Evolutionary conservation across 2,888 invertebrate species (phyloP).

Genomic region (Parnassius orleans): DNA sequence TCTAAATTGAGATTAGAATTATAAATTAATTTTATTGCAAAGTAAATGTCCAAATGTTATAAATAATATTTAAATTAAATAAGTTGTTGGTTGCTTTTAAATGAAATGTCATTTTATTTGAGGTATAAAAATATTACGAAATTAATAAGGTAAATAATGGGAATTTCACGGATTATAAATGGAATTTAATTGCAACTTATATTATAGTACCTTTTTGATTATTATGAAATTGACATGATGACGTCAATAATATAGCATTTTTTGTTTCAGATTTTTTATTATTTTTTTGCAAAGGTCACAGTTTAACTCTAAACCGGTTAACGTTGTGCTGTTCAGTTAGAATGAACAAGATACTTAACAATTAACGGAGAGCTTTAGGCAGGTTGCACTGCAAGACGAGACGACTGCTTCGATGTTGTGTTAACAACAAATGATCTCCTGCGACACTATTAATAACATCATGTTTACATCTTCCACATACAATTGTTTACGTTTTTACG

Average conservation of each 20-base stretch:
- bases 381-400: conserved; percentile 30
- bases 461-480: conserved; percentile 66
- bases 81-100: no score
- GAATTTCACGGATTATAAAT: no score
- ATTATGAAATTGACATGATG: no score
- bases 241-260: no score
- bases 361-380: conserved; percentile 13
- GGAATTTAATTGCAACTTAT: no score
- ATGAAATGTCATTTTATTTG: no score
- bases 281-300: conserved; percentile 3
- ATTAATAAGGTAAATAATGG: no score
- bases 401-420: not conserved
- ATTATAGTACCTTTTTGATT: no score
- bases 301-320: conserved; percentile 20
- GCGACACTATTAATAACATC: conserved; percentile 64
- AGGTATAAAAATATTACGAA: no score
- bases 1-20: not conserved
- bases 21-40: not conserved
- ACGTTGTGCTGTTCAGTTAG: conserved; percentile 7
- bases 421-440: conserved; percentile 26
- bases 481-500: conserved; percentile 65
- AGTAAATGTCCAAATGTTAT: not conserved
- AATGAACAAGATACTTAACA: conserved; percentile 17
- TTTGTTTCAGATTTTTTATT: no score
- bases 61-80: no score